Evolutionary conservation across 2,888 invertebrate genomes (phyloP), one percentile per base, ranked within the genome.

Genomic region (Girardia tigrina): DNA sequence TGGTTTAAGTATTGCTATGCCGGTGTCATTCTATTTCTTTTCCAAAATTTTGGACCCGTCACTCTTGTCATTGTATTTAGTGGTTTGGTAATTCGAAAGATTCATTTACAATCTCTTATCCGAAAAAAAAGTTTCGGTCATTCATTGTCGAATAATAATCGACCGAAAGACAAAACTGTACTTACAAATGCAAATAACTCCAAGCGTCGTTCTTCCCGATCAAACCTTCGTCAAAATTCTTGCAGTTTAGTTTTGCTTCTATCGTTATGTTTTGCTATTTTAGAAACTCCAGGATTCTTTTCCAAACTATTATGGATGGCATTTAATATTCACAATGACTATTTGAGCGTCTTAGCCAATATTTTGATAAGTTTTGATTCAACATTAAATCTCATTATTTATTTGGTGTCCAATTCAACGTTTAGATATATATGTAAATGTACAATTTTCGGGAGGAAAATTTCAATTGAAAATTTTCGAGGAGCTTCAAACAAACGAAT

Each of bases 101-200:
- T 56, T n/a, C 56, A 56, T 56, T n/a, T 56, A 16, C 56, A 56
- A n/a, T 56, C 56, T 20, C 23, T 56, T n/a, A 56, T 56, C 4
- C 56, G 56, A n/a, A n/a, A 56, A 56, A 56, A 56, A 56, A 56
- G 56, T n/a, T 56, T 56, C n/a, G 56, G 56, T 56, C 56, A 56
- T 56, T 56, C 56, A 12, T 56, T 56, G n/a, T 20, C 56, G n/a
- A 56, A 56, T n/a, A 56, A 56, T 56, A 56, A 56, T 56, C 6
- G 56, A 56, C 56, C 56, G 8, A 4, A 4, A 12, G 56, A 56
- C 4, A 56, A 56, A 56, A 56, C n/a, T n/a, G 8, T 16, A 4
- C 6, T 4, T n/a, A 56, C 56, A 8, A 8, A 56, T 56, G 2
- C n/a, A 20, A 56, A 16, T n/a, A 56, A 56, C 23, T 56, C 56